Percentiles rank a stretch among this genome's conserved stretches.
Conservation (phyloP, 1,140 invertebrate species). For the Bombus polaris region DNA sequence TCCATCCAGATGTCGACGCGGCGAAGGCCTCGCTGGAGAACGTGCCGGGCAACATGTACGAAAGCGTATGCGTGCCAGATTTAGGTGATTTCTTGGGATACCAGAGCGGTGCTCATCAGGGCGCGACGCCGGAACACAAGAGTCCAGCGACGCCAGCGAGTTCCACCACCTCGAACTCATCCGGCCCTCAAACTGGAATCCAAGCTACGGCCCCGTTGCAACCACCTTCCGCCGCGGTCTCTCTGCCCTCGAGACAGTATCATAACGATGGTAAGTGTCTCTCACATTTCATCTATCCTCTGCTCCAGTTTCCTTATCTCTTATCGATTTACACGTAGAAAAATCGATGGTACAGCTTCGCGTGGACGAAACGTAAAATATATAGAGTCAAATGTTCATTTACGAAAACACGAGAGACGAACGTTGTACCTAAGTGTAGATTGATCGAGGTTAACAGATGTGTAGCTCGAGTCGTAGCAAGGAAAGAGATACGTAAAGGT, state of each 20-base stretch:
- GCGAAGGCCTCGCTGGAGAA: constrained; percentile 87
- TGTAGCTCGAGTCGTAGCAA: neutral
- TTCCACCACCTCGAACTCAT: constrained; percentile 76
- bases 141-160: constrained; percentile 78
- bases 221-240: constrained; percentile 58
- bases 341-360: neutral
- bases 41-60: constrained; percentile 87
- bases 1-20: constrained; percentile 86
- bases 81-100: constrained; percentile 87
- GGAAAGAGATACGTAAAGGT: neutral
- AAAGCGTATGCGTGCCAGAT: constrained; percentile 91
- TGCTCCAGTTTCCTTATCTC: neutral
- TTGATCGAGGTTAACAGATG: neutral
- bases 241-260: constrained; percentile 75
- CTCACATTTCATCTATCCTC: constrained; percentile 48
- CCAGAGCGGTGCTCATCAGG: constrained; percentile 77
- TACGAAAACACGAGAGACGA: neutral
- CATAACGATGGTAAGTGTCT: constrained; percentile 79
- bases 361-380: neutral
- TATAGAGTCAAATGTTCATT: neutral
- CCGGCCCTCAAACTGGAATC: constrained; percentile 58
- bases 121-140: constrained; percentile 78
- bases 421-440: neutral
- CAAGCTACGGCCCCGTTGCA: constrained; percentile 62
- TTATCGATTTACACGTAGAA: neutral